Conservation (phyloP, 2,888 invertebrate species). For the Heliconius charithonia region DNA sequence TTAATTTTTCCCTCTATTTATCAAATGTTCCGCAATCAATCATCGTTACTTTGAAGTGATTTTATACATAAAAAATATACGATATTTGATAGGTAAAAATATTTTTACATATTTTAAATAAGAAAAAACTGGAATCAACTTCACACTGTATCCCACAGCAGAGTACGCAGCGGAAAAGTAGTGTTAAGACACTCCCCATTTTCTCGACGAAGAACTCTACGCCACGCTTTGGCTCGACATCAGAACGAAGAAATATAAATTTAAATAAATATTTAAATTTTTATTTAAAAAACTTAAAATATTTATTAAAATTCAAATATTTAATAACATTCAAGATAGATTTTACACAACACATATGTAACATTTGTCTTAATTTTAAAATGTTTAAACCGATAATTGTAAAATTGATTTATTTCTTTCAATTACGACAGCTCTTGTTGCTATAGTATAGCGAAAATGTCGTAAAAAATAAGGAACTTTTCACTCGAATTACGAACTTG, state of each 20-base stretch:
- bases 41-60: constrained; percentile 11
- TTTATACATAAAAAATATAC: not conserved
- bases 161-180: not conserved
- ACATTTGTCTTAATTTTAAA: no score
- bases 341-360: no score
- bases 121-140: not conserved
- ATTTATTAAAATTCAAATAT: no score
- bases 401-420: not conserved
- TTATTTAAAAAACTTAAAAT: no score
- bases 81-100: not conserved
- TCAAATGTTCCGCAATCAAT: constrained; percentile 27
- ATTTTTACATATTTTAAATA: not conserved
- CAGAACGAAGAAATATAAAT: no score
- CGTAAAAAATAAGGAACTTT: not conserved
- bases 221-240: no score
- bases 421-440: not conserved
- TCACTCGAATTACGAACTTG: constrained; percentile 27
- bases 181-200: no score
- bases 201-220: no score
- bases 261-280: no score
- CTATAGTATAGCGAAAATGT: not conserved
- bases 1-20: constrained; percentile 31
- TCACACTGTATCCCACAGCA: not conserved
- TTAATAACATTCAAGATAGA: no score
- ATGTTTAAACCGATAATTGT: not conserved